Conservation (phyloP, 2,797 vertebrate species). For the Cyclopterus lumpus region DNA sequence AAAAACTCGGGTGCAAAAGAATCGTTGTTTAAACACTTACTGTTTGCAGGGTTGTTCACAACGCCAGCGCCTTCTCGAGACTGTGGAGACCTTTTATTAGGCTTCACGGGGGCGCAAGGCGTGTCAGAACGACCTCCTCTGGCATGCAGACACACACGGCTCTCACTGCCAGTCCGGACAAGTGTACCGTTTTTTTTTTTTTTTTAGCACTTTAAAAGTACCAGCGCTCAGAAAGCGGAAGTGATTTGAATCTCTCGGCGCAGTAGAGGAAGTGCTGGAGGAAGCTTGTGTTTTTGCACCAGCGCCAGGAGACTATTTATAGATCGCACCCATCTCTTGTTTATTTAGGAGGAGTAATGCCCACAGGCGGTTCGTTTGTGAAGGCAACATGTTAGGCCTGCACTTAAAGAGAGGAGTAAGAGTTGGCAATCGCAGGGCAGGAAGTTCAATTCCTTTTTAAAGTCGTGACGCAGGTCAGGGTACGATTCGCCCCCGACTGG, state of each 20-base stretch:
- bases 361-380: neutral
- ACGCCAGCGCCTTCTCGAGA: constrained; percentile 8
- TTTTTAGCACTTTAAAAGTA: too few relatives aligned
- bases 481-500: neutral
- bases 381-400: too few relatives aligned
- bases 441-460: neutral
- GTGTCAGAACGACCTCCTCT: constrained; percentile 10
- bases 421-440: neutral
- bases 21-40: constrained; percentile 62
- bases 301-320: neutral
- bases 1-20: neutral
- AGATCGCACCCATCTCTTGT: constrained; percentile 34
- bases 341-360: neutral
- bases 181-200: too few relatives aligned
- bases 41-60: constrained; percentile 10
- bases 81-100: constrained; percentile 14
- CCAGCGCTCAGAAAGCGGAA: constrained; percentile 29
- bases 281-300: constrained; percentile 11
- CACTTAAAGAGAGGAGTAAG: neutral
- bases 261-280: constrained; percentile 37
- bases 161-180: constrained; percentile 25
- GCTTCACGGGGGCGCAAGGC: neutral
- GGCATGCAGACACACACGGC: neutral
- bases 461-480: neutral
- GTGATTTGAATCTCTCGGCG: constrained; percentile 16